Evolutionary conservation across 1,140 invertebrate species (phyloP).

Genomic region (Anastatus disparis): DNA sequence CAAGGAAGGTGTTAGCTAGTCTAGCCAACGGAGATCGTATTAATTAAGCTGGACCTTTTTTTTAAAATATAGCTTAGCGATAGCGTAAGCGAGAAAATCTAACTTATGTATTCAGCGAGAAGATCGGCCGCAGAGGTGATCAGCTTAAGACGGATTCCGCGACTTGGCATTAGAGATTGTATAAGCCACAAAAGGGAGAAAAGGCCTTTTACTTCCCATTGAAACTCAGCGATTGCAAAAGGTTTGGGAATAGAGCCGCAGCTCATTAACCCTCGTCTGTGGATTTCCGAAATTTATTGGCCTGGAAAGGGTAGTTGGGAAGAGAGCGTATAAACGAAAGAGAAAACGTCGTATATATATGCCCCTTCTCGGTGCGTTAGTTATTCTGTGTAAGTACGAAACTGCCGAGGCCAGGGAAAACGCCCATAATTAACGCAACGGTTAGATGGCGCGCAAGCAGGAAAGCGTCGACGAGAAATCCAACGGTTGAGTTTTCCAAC

Average conservation of each 20-base stretch:
- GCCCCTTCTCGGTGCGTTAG: no score
- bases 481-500: background rate
- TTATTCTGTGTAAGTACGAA: no score
- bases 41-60: constrained; percentile 50
- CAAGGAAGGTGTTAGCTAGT: constrained; percentile 1
- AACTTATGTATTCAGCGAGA: no score
- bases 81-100: no score
- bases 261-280: constrained; percentile 42
- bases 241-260: constrained; percentile 28
- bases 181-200: constrained; percentile 24
- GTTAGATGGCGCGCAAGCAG: background rate
- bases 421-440: constrained; percentile 33
- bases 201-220: background rate
- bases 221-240: constrained; percentile 18
- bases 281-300: constrained; percentile 42
- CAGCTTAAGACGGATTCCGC: constrained; percentile 54
- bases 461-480: background rate
- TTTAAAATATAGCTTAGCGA: no score
- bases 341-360: background rate
- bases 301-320: no score
- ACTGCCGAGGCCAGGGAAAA: constrained; percentile 7
- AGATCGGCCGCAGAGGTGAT: constrained; percentile 6
- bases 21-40: constrained; percentile 50
- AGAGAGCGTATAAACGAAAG: constrained; percentile 3
- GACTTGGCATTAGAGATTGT: constrained; percentile 43